Evolutionary conservation across 2,888 invertebrate species (phyloP).

Genomic region (Lepeophtheirus nordmannii): DNA sequence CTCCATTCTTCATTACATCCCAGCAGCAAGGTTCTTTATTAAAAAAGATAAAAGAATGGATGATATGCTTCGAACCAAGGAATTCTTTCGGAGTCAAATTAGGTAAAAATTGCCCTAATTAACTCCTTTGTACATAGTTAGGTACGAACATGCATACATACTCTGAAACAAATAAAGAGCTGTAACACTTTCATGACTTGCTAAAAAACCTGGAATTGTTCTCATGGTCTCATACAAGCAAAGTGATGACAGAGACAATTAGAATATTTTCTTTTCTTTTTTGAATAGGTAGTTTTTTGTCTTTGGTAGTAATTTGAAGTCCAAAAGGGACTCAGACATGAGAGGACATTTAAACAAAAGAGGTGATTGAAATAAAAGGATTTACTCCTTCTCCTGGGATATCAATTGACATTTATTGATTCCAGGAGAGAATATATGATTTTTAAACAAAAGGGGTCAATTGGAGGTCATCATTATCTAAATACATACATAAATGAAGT

Average conservation of each 20-base stretch:
- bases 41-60: neutral
- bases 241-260: neutral
- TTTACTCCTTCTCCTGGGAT: too few relatives aligned
- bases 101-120: neutral
- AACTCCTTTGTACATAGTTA: neutral
- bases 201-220: neutral
- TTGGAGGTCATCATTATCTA: too few relatives aligned
- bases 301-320: too few relatives aligned
- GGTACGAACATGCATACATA: neutral
- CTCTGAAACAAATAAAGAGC: neutral
- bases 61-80: neutral
- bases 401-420: too few relatives aligned
- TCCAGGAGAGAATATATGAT: too few relatives aligned
- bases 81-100: neutral
- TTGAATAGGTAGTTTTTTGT: too few relatives aligned
- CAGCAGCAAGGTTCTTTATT: neutral
- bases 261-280: too few relatives aligned
- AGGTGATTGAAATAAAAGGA: too few relatives aligned
- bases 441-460: too few relatives aligned
- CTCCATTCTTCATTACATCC: slow-evolving; percentile 4
- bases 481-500: too few relatives aligned
- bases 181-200: neutral
- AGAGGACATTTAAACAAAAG: too few relatives aligned
- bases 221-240: neutral
- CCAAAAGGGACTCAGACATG: too few relatives aligned